phyloP scores from a whole-genome alignment of 2,888 invertebrate genomes.

The Dryobota labecula region DNA sequence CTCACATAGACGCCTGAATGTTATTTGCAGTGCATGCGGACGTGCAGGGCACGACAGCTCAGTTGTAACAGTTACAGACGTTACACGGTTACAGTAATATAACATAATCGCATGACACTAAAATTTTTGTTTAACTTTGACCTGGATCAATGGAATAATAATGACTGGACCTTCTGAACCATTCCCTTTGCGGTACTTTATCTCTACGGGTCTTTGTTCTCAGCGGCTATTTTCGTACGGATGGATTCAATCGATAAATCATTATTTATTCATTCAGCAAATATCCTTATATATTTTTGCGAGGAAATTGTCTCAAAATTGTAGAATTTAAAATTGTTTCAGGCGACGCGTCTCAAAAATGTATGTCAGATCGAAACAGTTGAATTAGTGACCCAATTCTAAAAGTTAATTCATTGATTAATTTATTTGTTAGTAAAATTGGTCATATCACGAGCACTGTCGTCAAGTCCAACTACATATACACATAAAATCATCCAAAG shows the following conservation, averaged over 20 bases:
- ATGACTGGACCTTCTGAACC: background rate
- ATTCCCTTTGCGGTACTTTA: background rate
- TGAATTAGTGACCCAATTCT: too few relatives aligned
- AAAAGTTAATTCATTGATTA: too few relatives aligned
- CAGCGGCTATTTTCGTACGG: background rate
- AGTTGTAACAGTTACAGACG: background rate
- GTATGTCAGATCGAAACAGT: too few relatives aligned
- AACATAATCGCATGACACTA: background rate
- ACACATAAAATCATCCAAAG: too few relatives aligned
- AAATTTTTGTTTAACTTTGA: background rate
- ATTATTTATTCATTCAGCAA: slow-evolving; percentile 10
- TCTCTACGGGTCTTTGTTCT: background rate
- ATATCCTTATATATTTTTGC: background rate
- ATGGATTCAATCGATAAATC: slow-evolving; percentile 15
- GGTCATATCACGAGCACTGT: too few relatives aligned
- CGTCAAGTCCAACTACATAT: too few relatives aligned
- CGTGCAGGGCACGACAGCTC: background rate
- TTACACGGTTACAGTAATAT: background rate
- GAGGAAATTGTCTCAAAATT: background rate
- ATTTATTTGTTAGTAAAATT: too few relatives aligned
- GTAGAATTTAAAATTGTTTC: background rate
- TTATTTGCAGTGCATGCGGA: background rate
- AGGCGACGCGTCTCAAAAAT: too few relatives aligned
- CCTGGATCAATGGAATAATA: background rate
- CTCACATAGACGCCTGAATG: background rate